Conservation (phyloP, 37 sponge, comb jelly and placozoan species). For the Aplysina aerophoba region DNA sequence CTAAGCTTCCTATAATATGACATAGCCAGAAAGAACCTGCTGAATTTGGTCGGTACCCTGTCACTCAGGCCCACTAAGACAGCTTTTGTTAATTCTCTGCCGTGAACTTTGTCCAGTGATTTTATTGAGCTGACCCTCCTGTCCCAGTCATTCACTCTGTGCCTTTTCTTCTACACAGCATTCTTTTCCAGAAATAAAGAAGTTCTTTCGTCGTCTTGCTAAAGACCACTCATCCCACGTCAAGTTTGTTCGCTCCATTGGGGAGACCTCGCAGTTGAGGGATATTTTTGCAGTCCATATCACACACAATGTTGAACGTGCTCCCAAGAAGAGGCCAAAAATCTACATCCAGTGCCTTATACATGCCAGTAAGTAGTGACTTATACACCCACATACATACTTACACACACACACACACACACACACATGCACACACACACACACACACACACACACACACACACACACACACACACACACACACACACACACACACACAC, state of each 20-base stretch:
- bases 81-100: too few relatives aligned
- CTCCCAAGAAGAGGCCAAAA: conserved; percentile 5
- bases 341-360: conserved; percentile 84
- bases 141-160: too few relatives aligned
- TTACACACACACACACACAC: too few relatives aligned
- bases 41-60: too few relatives aligned
- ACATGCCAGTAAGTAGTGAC: conserved; percentile 75
- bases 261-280: conserved; percentile 52
- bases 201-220: neutral
- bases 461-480: too few relatives aligned
- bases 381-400: neutral
- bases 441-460: too few relatives aligned
- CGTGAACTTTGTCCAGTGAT: too few relatives aligned
- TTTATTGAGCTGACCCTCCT: too few relatives aligned
- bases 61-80: too few relatives aligned
- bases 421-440: too few relatives aligned
- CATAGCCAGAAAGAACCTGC: too few relatives aligned
- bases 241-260: conserved; percentile 57
- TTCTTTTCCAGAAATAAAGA: neutral
- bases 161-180: neutral
- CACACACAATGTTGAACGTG: conserved; percentile 23
- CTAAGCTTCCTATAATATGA: too few relatives aligned
- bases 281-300: conserved; percentile 75
- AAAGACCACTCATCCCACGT: conserved; percentile 31
- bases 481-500: neutral